These are phyloP conservation scores for Martes martes DNA, from an alignment of 2,113 vertebrate genomes.

Conservation along the genomic window DNA sequence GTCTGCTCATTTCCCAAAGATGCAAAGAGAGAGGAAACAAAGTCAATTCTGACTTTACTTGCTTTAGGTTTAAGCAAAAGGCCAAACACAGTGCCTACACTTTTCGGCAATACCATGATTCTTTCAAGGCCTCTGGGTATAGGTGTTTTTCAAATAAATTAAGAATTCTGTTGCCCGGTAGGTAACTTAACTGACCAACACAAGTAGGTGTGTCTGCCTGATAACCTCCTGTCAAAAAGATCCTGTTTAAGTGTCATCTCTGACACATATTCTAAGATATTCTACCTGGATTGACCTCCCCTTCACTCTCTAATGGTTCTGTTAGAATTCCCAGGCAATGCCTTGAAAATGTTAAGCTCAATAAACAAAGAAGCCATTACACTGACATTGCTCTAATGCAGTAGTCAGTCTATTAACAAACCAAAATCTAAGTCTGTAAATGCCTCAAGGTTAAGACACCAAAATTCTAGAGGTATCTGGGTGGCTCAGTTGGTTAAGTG, in stretches of 20 bases:
- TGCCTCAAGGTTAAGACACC: not conserved
- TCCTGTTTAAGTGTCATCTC: not conserved
- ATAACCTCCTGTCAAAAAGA: not conserved
- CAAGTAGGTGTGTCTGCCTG: not conserved
- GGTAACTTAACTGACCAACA: not conserved
- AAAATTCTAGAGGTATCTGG: not conserved
- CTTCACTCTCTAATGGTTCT: not conserved
- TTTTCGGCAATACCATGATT: not conserved
- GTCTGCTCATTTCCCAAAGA: conserved; percentile 34
- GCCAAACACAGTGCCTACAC: not conserved
- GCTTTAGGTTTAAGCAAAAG: not conserved
- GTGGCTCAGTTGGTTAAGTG: not conserved
- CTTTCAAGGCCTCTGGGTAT: not conserved
- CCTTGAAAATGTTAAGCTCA: not conserved
- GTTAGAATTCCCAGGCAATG: not conserved
- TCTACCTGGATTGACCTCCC: not conserved
- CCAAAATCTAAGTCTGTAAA: not conserved
- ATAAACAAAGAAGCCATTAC: not conserved
- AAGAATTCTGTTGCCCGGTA: not conserved
- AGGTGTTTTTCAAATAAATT: not conserved
- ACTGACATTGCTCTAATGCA: not conserved
- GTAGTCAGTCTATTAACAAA: not conserved
- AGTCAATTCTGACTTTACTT: not conserved
- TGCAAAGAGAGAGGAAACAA: not conserved
- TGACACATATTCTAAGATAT: not conserved